Percentiles rank a stretch among this genome's conserved stretches.
Evolutionary conservation across 2,113 vertebrate species (phyloP).

Genomic region (Rhynchopsitta pachyrhyncha): DNA sequence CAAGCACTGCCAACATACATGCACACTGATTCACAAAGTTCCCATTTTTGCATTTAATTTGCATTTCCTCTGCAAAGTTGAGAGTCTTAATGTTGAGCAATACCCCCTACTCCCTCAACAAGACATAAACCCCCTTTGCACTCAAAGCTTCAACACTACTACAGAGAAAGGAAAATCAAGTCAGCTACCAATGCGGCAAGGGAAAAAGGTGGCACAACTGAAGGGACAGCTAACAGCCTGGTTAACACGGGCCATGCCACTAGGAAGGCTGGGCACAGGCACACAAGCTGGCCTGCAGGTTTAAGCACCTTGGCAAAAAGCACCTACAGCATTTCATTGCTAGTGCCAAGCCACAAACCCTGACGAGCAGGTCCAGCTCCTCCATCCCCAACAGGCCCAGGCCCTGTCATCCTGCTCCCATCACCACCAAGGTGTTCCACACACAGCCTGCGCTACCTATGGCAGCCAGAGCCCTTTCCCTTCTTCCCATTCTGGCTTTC

Average conservation of each 20-base stretch:
- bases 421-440: rapidly evolving
- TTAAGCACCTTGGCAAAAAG: background rate
- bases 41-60: background rate
- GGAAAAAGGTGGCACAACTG: background rate
- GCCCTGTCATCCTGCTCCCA: background rate
- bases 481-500: background rate
- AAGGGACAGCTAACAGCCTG: background rate
- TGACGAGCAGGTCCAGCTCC: background rate
- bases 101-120: background rate
- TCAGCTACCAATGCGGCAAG: rapidly evolving
- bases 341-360: background rate
- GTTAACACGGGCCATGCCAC: background rate
- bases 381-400: background rate
- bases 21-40: background rate
- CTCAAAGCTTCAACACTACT: background rate
- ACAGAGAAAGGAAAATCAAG: background rate
- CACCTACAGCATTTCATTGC: rapidly evolving
- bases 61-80: background rate
- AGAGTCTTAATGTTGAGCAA: background rate
- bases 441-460: rapidly evolving
- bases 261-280: background rate
- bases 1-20: background rate
- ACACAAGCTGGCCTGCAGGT: background rate
- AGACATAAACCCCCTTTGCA: background rate
- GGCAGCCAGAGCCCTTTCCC: background rate